Evolutionary conservation across 2,797 vertebrate species (phyloP), one percentile per base, ranked within the genome.

Genomic region (Gymnocypris eckloni): DNA sequence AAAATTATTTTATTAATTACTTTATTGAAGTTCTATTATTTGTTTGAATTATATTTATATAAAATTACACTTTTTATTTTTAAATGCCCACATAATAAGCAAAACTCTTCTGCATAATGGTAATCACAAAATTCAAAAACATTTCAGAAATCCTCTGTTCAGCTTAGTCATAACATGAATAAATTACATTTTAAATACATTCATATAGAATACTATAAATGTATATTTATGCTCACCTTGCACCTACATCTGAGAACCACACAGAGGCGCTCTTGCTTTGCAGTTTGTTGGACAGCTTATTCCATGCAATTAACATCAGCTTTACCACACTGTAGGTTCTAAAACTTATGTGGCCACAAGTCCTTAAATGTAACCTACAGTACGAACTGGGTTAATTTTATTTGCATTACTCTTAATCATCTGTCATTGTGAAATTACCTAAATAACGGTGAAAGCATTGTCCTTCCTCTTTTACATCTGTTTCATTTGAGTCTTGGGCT

Each of bases 191-290:
- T 56, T 1, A 22, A 56, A 64, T 13, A 4, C 28, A 39, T 69
- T 18, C 2, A 66, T n/a, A 25, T n/a, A 59, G 56, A 59, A 25
- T n/a, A 6, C 2, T 11, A 59, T 11, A n/a, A 11, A 61, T 25
- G 9, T 4, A 61, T n/a, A 25, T 4, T 61, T 12, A 61, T 25
- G 59, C 2, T 39, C 16, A 37, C 28, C 20, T n/a, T 72, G 70
- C 41, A 18, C 56, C 18, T 72, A 33, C 45, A 6, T 59, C 39
- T 45, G 39, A 20, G 2, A 82, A 56, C 81, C 81, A 82, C 81
- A 82, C 39, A 15, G 69, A 61, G 81, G 81, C n/a, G 18, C 81
- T 61, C 69, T 71, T 82, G 52, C 39, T 45, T 25, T 48, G 39
- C 16, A 61, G 18, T 59, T 28, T 33, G 5, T 64, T 37, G 12